Percentiles rank a stretch among this genome's conserved stretches.
These are phyloP conservation scores for Montipora capricornis DNA, from an alignment of 64 coral and sea anemone species.

Conservation along the genomic window DNA sequence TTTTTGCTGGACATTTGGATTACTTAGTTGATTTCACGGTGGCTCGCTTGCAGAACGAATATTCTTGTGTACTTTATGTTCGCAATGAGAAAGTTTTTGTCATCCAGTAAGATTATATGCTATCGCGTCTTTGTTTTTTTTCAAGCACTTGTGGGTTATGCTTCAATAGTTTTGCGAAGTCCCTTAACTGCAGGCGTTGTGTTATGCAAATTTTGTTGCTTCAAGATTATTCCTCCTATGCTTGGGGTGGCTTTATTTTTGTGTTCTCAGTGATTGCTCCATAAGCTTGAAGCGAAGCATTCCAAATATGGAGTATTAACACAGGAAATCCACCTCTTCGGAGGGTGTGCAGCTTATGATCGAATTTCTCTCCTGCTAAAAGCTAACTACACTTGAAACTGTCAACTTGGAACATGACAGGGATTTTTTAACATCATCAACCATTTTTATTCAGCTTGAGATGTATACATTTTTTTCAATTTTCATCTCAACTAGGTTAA, in stretches of 20 bases:
- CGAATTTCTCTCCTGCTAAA: not conserved
- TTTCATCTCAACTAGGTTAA: too few species aligned
- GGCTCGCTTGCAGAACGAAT: not conserved
- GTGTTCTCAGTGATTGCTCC: not conserved
- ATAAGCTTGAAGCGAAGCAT: not conserved
- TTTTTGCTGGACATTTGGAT: not conserved
- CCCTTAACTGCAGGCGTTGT: not conserved
- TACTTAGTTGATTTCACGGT: not conserved
- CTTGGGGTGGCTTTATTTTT: not conserved
- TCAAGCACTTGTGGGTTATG: conserved; percentile 18
- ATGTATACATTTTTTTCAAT: not conserved
- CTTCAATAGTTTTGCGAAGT: not conserved
- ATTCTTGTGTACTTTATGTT: not conserved
- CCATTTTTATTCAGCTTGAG: not conserved
- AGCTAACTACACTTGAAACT: not conserved
- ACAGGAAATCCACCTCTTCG: not conserved
- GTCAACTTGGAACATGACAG: not conserved
- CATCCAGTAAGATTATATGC: too few species aligned
- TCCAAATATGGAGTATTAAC: not conserved
- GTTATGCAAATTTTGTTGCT: conserved; percentile 50
- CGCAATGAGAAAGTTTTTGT: too few species aligned
- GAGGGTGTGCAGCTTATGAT: not conserved
- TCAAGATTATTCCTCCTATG: not conserved
- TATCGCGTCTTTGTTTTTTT: not conserved
- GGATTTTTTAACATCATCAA: not conserved